Evolutionary conservation across 2,113 vertebrate species (phyloP), one percentile per base, ranked within the genome.

Genomic region (Thalassoma bifasciatum): DNA sequence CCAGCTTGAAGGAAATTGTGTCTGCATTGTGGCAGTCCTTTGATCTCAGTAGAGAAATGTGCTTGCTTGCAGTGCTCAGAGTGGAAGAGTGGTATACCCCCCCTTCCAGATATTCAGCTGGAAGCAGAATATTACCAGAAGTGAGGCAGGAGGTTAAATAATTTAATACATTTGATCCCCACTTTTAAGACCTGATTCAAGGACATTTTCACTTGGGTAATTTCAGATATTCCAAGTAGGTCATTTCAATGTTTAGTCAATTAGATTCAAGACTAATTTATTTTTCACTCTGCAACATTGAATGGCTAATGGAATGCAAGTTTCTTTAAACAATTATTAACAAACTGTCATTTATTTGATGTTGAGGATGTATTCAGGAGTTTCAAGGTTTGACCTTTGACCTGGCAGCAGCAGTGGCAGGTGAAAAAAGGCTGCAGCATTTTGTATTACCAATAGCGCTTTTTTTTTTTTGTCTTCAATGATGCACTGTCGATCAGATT

Each of bases 21-120:
- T 51, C 70, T 65, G 64, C 72, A 58, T 26, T 77, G 60, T 78
- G 70, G 64, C 78, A 86, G 44, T 76, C 67, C 75, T 89, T 86
- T 85, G 78, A 87, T 87, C 86, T 87, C 56, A 44, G 56, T n/a
- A 67, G 76, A 81, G 58, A 63, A 73, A 68, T 76, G 47, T 83
- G 63, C 56, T 66, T 82, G 36, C 71, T 82, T 81, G 53, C 57
- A 82, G 17, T 58, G 24, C 72, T 77, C 7, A 37, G 49, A 74
- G 52, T 61, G 47, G 24, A 65, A n/a, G 6, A n/a, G n/a, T n/a
- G n/a, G n/a, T n/a, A n/a, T n/a, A n/a, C n/a, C 69, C 14, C 7
- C 14, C 7, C 59, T 64, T 61, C 37, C 36, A 44, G 30, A 37
- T 47, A 57, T 58, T 38, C 51, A 65, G 38, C 70, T 22, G 53